phyloP scores from a whole-genome alignment of 1,140 invertebrate species.

The Aphis gossypii region DNA sequence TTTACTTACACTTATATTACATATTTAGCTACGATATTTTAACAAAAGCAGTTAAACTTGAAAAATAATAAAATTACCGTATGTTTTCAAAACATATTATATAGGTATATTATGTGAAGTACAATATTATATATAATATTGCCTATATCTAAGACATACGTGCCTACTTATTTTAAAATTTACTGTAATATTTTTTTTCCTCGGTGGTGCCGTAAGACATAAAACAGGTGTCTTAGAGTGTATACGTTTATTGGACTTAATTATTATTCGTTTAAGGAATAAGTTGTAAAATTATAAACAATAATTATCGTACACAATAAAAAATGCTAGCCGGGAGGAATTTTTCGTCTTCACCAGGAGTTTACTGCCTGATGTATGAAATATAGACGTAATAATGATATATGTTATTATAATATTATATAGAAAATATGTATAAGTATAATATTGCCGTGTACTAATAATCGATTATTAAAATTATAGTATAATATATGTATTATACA shows the following conservation, averaged over 20 bases:
- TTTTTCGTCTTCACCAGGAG: not conserved
- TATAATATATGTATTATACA: too few species aligned
- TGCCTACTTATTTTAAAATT: not conserved
- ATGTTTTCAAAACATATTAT: not conserved
- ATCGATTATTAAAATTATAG: too few species aligned
- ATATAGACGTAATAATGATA: not conserved
- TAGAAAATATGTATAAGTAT: not conserved
- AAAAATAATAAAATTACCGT: not conserved
- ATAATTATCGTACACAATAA: constrained; percentile 2
- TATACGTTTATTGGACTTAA: not conserved
- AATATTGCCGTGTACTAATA: too few species aligned
- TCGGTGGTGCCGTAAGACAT: not conserved
- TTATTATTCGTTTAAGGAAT: constrained; percentile 13
- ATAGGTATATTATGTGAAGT: not conserved
- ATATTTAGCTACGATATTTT: not conserved
- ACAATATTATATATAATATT: not conserved
- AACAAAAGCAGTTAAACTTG: not conserved
- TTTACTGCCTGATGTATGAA: not conserved
- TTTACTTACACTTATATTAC: not conserved
- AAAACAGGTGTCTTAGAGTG: not conserved
- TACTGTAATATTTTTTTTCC: not conserved
- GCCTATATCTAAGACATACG: not conserved
- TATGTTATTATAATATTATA: not conserved
- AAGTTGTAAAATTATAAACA: not conserved
- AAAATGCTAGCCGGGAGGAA: not conserved